These are phyloP conservation scores for Passer montanus DNA, from an alignment of 2,113 vertebrate species.

Conservation along the genomic window DNA sequence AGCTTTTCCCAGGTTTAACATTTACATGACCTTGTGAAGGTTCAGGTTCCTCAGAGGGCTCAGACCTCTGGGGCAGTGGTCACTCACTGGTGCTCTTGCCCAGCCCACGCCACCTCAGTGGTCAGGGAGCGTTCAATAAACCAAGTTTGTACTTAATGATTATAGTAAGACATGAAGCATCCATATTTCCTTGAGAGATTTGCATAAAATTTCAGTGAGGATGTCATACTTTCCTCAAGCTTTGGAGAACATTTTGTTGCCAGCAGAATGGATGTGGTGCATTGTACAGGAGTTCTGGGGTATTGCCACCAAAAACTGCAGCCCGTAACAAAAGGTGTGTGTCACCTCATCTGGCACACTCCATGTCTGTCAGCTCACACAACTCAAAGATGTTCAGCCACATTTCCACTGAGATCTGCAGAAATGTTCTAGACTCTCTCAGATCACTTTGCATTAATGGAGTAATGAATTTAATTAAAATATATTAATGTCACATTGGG, in stretches of 20 bases:
- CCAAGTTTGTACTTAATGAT: not conserved
- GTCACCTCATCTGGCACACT: not conserved
- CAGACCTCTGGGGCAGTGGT: not conserved
- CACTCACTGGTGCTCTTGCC: not conserved
- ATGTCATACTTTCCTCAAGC: not conserved
- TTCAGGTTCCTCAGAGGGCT: not conserved
- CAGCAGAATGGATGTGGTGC: not conserved
- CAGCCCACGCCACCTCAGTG: not conserved
- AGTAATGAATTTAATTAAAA: constrained; percentile 17
- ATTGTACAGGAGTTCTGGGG: not conserved
- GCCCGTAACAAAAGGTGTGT: not conserved
- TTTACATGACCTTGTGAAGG: not conserved
- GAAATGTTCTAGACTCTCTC: not conserved
- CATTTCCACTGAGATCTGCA: not conserved
- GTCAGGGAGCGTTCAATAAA: not conserved
- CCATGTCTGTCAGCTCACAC: not conserved
- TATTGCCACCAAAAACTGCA: not conserved
- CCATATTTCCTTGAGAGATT: not conserved
- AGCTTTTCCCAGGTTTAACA: not conserved
- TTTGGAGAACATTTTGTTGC: not conserved
- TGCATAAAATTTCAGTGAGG: not conserved
- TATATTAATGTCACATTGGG: not conserved
- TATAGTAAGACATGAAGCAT: not conserved
- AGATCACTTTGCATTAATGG: not conserved
- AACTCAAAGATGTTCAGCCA: not conserved